A percentile compares a stretch with the other conserved stretches of the same genome.
Conservation (phyloP, 2,797 vertebrate genomes). For the Ctenochaetus hawaiiensis region DNA sequence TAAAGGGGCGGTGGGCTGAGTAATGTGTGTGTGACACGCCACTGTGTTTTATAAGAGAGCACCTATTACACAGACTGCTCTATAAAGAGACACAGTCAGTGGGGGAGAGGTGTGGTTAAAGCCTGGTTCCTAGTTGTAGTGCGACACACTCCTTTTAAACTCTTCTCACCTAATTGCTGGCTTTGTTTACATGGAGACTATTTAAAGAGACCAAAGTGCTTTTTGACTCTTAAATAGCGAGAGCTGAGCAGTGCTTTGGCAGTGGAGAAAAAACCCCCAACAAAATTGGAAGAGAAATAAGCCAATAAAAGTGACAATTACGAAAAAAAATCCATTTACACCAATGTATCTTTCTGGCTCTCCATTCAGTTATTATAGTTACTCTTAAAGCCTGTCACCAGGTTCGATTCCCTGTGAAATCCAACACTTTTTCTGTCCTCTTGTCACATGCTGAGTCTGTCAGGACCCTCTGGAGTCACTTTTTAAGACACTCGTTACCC, state of each 20-base stretch:
- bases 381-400: too few species aligned
- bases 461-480: too few species aligned
- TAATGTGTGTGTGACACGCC: slow-evolving; percentile 78
- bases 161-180: slow-evolving; percentile 20
- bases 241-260: background rate
- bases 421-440: too few species aligned
- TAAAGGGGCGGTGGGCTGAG: slow-evolving; percentile 82
- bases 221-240: background rate
- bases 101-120: slow-evolving; percentile 68
- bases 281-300: background rate
- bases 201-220: slow-evolving; percentile 23
- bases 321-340: background rate
- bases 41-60: slow-evolving; percentile 81
- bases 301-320: slow-evolving; percentile 1
- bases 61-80: slow-evolving; percentile 74
- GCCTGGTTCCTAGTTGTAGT: slow-evolving; percentile 60
- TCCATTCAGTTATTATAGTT: background rate
- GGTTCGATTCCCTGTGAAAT: too few species aligned
- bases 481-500: too few species aligned
- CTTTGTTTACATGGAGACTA: slow-evolving; percentile 62
- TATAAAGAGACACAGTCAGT: slow-evolving; percentile 74
- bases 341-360: slow-evolving; percentile 6
- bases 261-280: background rate
- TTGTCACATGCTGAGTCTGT: too few species aligned
- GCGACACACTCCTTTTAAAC: slow-evolving; percentile 58